Conservation (phyloP, 2,888 invertebrate genomes). For the Cryptosula pallasiana region DNA sequence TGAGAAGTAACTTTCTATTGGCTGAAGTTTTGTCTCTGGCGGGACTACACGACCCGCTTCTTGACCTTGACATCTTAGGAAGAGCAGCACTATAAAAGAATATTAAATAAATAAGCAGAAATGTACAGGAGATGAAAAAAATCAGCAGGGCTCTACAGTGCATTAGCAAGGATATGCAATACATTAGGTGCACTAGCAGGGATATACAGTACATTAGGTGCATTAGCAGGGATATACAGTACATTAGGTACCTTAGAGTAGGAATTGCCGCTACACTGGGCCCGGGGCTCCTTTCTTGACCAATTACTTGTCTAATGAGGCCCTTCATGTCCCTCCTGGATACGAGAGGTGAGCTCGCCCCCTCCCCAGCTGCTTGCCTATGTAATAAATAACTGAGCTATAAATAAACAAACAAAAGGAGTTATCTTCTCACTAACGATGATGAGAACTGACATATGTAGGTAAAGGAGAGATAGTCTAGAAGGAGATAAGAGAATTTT, state of each 20-base stretch:
- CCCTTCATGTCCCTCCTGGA: conserved; percentile 16
- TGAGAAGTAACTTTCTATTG: background rate
- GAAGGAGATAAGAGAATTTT: too few species aligned
- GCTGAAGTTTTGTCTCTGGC: background rate
- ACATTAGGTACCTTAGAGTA: background rate
- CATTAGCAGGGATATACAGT: too few species aligned
- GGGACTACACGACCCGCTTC: conserved; percentile 3
- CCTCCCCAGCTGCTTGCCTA: background rate
- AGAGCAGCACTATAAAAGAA: background rate
- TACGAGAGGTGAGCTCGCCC: background rate
- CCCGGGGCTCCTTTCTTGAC: conserved; percentile 18
- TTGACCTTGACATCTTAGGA: conserved; percentile 20
- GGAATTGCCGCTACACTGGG: background rate
- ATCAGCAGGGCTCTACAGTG: too few species aligned
- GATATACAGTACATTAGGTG: too few species aligned
- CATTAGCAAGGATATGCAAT: too few species aligned
- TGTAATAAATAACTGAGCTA: too few species aligned
- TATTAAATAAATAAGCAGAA: too few species aligned
- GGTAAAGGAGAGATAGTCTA: too few species aligned
- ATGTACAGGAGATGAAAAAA: too few species aligned
- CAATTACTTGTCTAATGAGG: conserved; percentile 20
- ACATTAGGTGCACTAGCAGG: too few species aligned
- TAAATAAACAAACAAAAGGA: too few species aligned
- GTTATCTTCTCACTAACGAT: too few species aligned
- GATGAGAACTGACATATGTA: background rate